These are phyloP conservation scores for Drosophila borborema DNA, from an alignment of 2,888 invertebrate species.

Conservation along the genomic window DNA sequence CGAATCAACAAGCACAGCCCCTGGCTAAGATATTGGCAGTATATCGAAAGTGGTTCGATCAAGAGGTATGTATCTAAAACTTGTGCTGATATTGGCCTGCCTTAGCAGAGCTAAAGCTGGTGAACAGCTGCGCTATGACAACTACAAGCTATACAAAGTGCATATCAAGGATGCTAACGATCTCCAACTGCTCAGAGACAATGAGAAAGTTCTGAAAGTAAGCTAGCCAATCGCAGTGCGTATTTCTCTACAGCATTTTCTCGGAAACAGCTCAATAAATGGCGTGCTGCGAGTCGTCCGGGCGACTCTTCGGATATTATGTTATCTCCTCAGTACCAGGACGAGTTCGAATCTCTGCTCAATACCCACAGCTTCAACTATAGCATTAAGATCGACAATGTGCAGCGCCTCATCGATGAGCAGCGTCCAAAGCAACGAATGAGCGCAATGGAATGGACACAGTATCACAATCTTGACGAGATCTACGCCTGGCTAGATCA, in stretches of 20 bases:
- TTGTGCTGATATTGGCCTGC: constrained; percentile 39
- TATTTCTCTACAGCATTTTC: background rate
- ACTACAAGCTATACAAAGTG: constrained; percentile 76
- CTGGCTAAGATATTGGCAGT: constrained; percentile 22
- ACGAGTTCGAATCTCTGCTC: constrained; percentile 85
- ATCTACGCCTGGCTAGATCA: constrained; percentile 87
- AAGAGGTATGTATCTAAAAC: constrained; percentile 48
- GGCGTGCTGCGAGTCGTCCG: constrained; percentile 75
- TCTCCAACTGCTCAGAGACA: constrained; percentile 44
- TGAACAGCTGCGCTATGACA: constrained; percentile 69
- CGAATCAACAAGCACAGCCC: constrained; percentile 23
- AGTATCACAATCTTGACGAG: constrained; percentile 87
- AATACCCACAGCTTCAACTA: constrained; percentile 82
- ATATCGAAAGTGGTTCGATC: constrained; percentile 1
- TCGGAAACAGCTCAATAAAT: constrained; percentile 69
- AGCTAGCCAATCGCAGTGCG: background rate
- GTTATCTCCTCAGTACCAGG: constrained; percentile 87
- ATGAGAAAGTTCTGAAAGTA: constrained; percentile 59
- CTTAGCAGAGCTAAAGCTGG: constrained; percentile 26
- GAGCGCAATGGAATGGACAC: constrained; percentile 86
- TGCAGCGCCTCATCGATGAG: constrained; percentile 87
- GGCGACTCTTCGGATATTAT: constrained; percentile 86
- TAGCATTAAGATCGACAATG: constrained; percentile 86
- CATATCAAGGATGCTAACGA: constrained; percentile 59
- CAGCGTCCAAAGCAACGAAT: constrained; percentile 79